A percentile compares a stretch with the other conserved stretches of the same genome.
Evolutionary conservation across 2,797 vertebrate species (phyloP).

Genomic region (Artibeus jamaicensis): DNA sequence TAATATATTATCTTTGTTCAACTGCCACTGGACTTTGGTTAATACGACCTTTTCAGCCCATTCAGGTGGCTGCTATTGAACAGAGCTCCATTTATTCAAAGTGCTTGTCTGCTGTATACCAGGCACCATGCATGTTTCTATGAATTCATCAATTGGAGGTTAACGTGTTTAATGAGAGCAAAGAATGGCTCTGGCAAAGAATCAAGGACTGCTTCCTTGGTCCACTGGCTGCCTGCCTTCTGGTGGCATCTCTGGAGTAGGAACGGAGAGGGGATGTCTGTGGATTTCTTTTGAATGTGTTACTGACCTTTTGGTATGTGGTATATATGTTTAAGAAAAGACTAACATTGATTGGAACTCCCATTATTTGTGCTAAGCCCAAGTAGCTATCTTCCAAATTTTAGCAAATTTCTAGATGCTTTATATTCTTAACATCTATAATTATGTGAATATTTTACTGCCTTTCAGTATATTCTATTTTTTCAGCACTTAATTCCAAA

Average conservation of each 20-base stretch:
- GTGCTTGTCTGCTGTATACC: neutral
- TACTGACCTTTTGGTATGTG: neutral
- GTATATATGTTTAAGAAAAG: neutral
- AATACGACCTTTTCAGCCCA: neutral
- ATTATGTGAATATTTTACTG: neutral
- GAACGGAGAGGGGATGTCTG: neutral
- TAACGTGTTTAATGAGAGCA: neutral
- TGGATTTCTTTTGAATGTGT: conserved; percentile 2
- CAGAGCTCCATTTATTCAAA: neutral
- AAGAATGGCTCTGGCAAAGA: neutral
- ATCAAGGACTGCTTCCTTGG: neutral
- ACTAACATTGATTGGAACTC: neutral
- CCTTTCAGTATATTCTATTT: neutral
- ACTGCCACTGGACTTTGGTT: neutral
- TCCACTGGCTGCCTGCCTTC: neutral
- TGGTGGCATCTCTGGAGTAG: neutral
- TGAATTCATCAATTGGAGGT: neutral
- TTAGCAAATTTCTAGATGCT: neutral
- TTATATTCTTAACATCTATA: neutral
- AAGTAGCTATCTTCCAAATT: conserved; percentile 7
- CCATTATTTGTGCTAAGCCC: neutral
- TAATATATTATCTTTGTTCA: neutral
- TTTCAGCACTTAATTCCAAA: neutral
- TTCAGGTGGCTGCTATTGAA: neutral
- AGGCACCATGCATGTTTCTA: neutral